A percentile compares a stretch with the other conserved stretches of the same genome.
These are phyloP conservation scores for Lucilia cuprina DNA, from an alignment of 1,140 invertebrate genomes.

Conservation along the genomic window DNA sequence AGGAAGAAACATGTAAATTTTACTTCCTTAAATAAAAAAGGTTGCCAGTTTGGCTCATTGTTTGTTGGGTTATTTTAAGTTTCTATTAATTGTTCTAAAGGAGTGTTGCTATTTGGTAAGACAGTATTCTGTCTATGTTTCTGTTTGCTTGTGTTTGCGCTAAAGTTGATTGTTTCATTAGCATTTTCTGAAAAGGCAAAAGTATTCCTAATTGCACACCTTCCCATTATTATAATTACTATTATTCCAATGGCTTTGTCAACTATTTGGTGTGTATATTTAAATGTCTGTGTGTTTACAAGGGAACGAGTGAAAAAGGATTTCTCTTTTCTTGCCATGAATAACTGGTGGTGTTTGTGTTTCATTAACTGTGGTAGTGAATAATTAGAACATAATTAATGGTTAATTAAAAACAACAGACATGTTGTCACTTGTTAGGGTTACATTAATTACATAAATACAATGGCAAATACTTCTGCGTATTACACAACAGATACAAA, in stretches of 20 bases:
- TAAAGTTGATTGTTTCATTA: conserved; percentile 26
- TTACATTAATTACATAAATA: conserved; percentile 33
- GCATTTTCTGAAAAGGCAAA: background rate
- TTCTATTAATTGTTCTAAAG: conserved; percentile 18
- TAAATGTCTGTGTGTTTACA: conserved; percentile 2
- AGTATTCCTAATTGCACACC: conserved; percentile 23
- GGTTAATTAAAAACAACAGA: conserved; percentile 34
- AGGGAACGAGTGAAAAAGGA: background rate
- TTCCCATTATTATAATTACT: background rate
- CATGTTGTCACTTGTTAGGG: conserved; percentile 34
- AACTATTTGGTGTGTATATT: background rate
- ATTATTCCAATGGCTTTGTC: background rate
- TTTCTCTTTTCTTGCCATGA: background rate
- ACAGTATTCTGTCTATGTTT: background rate
- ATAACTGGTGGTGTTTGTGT: background rate
- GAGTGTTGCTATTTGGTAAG: background rate
- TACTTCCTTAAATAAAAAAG: background rate
- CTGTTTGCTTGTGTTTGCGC: background rate
- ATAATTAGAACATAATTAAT: conserved; percentile 35
- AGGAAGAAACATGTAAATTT: conserved; percentile 4
- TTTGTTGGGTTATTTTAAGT: background rate
- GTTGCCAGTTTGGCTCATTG: background rate
- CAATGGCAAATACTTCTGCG: background rate
- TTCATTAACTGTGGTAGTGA: conserved; percentile 21
- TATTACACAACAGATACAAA: too few relatives aligned